Evolutionary conservation across 2,797 vertebrate genomes (phyloP), one percentile per base, ranked within the genome.

Genomic region (Poecilia wingei): DNA sequence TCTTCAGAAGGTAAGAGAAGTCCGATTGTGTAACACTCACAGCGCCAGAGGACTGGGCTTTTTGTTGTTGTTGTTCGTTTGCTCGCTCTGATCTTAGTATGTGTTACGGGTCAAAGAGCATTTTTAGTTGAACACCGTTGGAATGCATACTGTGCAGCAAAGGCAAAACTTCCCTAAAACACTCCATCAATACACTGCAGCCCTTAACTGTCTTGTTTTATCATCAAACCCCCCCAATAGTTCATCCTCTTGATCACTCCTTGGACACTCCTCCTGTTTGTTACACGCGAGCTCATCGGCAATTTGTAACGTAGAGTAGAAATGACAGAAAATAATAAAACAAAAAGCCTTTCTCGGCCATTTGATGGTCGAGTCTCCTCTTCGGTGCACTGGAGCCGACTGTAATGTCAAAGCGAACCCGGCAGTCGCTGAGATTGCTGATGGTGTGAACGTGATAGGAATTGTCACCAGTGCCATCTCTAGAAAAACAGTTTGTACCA

Each of bases 1-100:
- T 93, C 97, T 99, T 95, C 98, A 98, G 96, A 97, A 98, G 97
- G 98, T 98, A 94, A 95, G 96, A 18, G 59, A 76, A 78, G 76
- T 66, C 76, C 53, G 82, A 74, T 78, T 75, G 55, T 66, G 14
- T 45, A 59, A 79, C 75, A 72, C 64, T 81, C 76, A 55, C 49
- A 75, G 80, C 85, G 70, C 71, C 75, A 75, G 75, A 72, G 76
- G 59, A 79, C 72, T 14, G 69, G 57, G 49, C 74, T 72, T 59
- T 79, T 69, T 75, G 7, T 75, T 74, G 45, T 78, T 68, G 70
- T 2, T 49, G 18, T 51, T 51, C 22, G 43, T 43, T 43, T 79
- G 81, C 86, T 78, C 79, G 79, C 33, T 72, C 71, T 25, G 80
- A 66, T 59, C 71, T 77, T 64, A 77, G 77, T 46, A 46, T 2